Conservation (phyloP, 2,113 vertebrate genomes). For the Rhea americana region DNA sequence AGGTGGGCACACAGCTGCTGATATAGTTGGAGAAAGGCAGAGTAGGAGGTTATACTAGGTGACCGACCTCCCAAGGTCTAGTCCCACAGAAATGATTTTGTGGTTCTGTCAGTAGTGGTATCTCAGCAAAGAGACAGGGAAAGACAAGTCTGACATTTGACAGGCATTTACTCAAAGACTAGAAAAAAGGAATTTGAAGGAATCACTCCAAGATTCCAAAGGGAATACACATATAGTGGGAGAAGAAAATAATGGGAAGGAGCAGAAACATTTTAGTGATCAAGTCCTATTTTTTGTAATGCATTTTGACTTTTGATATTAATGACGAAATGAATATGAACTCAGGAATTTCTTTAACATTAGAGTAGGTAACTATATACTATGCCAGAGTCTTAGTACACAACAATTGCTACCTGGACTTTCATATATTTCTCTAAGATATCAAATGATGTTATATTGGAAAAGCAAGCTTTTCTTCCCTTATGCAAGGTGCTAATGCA, state of each 20-base stretch:
- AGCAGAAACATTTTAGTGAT: not conserved
- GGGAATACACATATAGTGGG: not conserved
- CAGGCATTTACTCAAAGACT: not conserved
- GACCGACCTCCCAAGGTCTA: not conserved
- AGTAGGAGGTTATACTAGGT: rapidly evolving
- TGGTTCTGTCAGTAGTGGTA: not conserved
- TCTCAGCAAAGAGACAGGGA: not conserved
- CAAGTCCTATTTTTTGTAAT: not conserved
- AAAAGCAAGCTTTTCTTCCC: not conserved
- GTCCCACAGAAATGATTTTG: not conserved
- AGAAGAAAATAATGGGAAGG: not conserved
- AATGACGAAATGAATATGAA: not conserved
- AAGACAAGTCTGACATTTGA: not conserved
- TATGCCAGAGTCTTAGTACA: not conserved
- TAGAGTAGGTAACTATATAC: not conserved
- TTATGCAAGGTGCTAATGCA: not conserved
- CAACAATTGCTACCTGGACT: not conserved
- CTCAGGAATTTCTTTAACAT: not conserved
- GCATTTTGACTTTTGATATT: not conserved
- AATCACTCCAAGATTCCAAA: not conserved
- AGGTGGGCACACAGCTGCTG: not conserved
- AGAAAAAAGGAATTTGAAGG: not conserved
- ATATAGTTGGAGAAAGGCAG: not conserved
- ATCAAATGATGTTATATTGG: not conserved
- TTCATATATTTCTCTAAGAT: not conserved